A percentile compares a stretch with the other conserved stretches of the same genome.
These are phyloP conservation scores for Uloborus diversus DNA, from an alignment of 1,140 invertebrate genomes.

Conservation along the genomic window DNA sequence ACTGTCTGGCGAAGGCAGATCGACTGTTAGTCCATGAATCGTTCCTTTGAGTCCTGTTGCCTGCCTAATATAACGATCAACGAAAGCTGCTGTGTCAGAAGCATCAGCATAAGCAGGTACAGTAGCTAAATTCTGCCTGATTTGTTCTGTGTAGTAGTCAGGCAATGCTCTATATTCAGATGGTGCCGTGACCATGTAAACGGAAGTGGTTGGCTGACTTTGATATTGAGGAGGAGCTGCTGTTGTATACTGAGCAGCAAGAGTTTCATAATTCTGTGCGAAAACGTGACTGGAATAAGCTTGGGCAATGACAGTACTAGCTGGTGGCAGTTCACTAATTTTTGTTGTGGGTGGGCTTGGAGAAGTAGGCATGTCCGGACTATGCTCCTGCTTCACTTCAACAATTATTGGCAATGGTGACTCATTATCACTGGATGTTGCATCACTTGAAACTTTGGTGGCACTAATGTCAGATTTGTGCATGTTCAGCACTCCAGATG, in stretches of 20 bases:
- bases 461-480: slow-evolving; percentile 6
- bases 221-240: slow-evolving; percentile 10
- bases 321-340: slow-evolving; percentile 8
- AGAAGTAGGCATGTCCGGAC: background rate
- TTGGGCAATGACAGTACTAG: slow-evolving; percentile 27
- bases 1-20: slow-evolving; percentile 89
- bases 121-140: background rate
- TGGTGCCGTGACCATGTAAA: slow-evolving; percentile 27
- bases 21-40: slow-evolving; percentile 75
- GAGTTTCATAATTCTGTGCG: slow-evolving; percentile 19
- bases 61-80: slow-evolving; percentile 71
- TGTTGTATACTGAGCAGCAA: slow-evolving; percentile 27
- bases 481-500: background rate
- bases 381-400: slow-evolving; percentile 23
- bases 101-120: slow-evolving; percentile 36
- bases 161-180: slow-evolving; percentile 21
- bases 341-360: slow-evolving; percentile 14
- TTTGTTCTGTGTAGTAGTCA: slow-evolving; percentile 40
- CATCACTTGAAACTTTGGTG: background rate
- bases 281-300: slow-evolving; percentile 24
- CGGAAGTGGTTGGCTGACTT: background rate
- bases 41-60: slow-evolving; percentile 39
- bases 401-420: slow-evolving; percentile 22
- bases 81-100: slow-evolving; percentile 58
- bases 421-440: background rate